These are phyloP conservation scores for Pantherophis alleghaniensis DNA, from an alignment of 2,797 vertebrate species.

Conservation along the genomic window DNA sequence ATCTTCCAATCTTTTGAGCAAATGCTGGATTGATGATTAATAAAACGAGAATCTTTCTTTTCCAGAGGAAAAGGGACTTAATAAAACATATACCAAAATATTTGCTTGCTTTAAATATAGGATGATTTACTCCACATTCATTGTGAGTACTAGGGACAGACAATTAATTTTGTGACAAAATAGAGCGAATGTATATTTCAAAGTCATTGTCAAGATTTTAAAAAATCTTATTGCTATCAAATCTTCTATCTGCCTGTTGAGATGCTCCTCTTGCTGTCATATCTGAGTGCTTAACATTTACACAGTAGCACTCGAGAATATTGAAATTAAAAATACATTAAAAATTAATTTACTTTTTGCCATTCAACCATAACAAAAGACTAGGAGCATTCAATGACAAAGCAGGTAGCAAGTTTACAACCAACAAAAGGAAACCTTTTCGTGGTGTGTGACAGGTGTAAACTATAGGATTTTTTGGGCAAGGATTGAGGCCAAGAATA, in stretches of 20 bases:
- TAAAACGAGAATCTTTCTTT: neutral
- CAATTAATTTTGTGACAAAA: constrained; percentile 3
- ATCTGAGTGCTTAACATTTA: constrained; percentile 33
- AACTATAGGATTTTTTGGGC: neutral
- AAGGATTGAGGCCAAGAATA: neutral
- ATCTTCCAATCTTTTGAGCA: neutral
- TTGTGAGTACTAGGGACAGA: neutral
- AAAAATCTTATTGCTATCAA: neutral
- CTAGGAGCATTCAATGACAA: constrained; percentile 18
- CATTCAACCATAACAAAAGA: constrained; percentile 26
- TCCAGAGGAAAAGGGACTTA: neutral
- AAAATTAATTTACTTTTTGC: constrained; percentile 35
- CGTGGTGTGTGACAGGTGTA: neutral
- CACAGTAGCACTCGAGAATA: constrained; percentile 26
- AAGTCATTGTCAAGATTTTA: neutral
- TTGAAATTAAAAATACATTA: constrained; percentile 38
- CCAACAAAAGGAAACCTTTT: neutral
- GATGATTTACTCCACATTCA: neutral
- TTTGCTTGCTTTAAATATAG: neutral
- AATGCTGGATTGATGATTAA: neutral
- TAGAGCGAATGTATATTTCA: neutral
- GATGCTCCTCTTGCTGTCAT: neutral
- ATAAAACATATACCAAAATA: neutral
- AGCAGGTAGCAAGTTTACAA: constrained; percentile 6
- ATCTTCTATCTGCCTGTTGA: constrained; percentile 8